These are phyloP conservation scores for Phyllotreta cruciferae DNA, from an alignment of 2,888 invertebrate genomes.

Conservation along the genomic window DNA sequence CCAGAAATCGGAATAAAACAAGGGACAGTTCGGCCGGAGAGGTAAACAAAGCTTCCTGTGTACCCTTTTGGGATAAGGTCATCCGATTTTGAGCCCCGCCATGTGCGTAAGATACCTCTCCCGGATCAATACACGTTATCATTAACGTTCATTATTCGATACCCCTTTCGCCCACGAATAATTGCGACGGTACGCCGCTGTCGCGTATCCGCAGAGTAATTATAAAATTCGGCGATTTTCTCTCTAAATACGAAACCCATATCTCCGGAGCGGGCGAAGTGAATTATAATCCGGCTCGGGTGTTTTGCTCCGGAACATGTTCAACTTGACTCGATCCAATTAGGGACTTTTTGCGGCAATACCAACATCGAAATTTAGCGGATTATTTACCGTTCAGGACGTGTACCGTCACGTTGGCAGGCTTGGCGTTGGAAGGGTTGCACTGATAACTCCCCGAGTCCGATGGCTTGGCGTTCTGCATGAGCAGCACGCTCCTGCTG, in stretches of 20 bases:
- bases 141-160: neutral
- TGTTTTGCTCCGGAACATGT: constrained; percentile 15
- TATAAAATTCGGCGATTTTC: constrained; percentile 16
- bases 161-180: neutral
- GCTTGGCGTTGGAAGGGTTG: constrained; percentile 91
- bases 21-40: constrained; percentile 18
- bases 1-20: constrained; percentile 24
- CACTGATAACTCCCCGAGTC: constrained; percentile 93
- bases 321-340: constrained; percentile 16
- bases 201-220: constrained; percentile 7
- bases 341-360: neutral
- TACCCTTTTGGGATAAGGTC: constrained; percentile 15
- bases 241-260: constrained; percentile 15
- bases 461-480: constrained; percentile 84
- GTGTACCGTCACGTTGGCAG: constrained; percentile 90
- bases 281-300: constrained; percentile 17
- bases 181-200: neutral
- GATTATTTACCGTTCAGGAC: constrained; percentile 90
- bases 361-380: neutral
- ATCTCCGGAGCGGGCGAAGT: constrained; percentile 19
- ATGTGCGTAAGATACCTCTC: neutral
- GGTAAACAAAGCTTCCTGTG: constrained; percentile 22
- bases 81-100: constrained; percentile 18
- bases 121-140: neutral
- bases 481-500: constrained; percentile 87